Evolutionary conservation across 2,113 vertebrate genomes (phyloP).

Genomic region (Boulengerochromis microlepis): DNA sequence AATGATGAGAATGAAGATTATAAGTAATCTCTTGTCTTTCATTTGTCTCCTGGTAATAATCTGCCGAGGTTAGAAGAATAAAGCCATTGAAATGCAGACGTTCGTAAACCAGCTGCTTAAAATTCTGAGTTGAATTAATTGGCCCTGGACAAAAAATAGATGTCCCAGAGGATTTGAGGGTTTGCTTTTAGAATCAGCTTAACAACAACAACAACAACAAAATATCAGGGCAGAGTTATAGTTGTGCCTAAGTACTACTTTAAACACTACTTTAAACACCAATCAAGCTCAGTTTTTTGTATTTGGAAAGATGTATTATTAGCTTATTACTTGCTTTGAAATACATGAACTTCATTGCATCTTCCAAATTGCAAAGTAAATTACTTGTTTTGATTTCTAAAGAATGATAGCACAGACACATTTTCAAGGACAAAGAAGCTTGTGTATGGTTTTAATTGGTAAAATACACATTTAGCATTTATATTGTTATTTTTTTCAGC

Average conservation of each 20-base stretch:
- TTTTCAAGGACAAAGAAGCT: background rate
- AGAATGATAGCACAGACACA: background rate
- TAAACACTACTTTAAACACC: background rate
- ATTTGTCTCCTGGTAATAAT: background rate
- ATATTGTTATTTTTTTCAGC: background rate
- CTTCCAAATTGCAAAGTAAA: background rate
- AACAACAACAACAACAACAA: background rate
- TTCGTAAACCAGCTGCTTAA: background rate
- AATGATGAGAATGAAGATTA: background rate
- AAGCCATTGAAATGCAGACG: background rate
- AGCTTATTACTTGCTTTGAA: background rate
- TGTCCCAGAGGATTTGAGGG: accelerated
- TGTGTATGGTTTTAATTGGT: background rate
- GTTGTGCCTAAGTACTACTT: background rate
- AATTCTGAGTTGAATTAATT: background rate
- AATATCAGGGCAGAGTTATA: background rate
- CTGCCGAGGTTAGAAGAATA: background rate
- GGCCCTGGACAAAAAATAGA: background rate
- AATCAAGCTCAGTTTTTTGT: background rate
- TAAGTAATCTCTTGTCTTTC: background rate
- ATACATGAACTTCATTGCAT: background rate
- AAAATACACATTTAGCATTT: background rate
- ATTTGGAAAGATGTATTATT: background rate
- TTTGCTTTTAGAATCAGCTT: background rate
- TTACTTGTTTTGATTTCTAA: background rate